Evolutionary conservation across 2,888 invertebrate species (phyloP).

Genomic region (Adineta ricciae): DNA sequence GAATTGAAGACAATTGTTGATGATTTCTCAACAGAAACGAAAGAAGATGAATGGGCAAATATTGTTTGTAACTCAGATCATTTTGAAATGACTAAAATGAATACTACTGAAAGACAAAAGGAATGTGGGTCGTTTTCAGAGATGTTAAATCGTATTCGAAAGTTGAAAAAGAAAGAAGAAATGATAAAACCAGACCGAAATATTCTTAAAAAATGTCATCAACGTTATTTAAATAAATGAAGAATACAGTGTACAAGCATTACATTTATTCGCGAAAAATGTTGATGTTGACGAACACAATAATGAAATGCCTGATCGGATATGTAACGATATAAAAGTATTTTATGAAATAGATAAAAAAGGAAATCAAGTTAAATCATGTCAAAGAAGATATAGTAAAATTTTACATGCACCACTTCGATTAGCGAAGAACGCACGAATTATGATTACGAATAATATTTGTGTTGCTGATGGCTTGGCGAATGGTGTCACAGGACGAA

Average conservation of each 20-base stretch:
- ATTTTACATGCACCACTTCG: background rate
- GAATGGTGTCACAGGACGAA: background rate
- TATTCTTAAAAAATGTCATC: background rate
- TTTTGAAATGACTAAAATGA: background rate
- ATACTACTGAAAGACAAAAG: background rate
- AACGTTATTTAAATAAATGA: background rate
- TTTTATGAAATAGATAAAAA: background rate
- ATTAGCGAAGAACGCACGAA: background rate
- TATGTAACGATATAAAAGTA: background rate
- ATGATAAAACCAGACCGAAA: background rate
- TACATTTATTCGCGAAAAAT: background rate
- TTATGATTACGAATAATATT: slow-evolving; percentile 16
- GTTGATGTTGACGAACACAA: background rate
- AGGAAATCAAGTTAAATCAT: too few relatives aligned
- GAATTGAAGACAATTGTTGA: too few relatives aligned
- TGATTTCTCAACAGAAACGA: too few relatives aligned
- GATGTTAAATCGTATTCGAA: background rate
- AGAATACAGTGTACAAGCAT: background rate
- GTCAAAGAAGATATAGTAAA: too few relatives aligned
- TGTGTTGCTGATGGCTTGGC: background rate
- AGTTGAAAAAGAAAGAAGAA: background rate
- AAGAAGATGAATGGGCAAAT: too few relatives aligned
- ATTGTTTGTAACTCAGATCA: background rate
- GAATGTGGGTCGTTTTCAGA: background rate
- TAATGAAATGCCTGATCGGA: background rate